Percentiles rank a stretch among this genome's conserved stretches.
phyloP scores from a whole-genome alignment of 2,888 invertebrate species.

The Formica aserva region DNA sequence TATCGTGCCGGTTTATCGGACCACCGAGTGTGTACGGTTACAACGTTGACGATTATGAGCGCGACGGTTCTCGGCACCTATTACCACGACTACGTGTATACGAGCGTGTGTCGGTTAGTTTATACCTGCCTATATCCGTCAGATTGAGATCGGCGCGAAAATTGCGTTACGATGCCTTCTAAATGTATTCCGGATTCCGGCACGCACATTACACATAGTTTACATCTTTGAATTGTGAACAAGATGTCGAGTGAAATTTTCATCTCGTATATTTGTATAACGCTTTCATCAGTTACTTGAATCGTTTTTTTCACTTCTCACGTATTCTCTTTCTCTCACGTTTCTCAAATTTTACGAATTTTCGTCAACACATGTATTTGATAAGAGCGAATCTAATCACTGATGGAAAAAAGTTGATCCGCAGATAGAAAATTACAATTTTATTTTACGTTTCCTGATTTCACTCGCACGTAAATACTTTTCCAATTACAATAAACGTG shows the following conservation, averaged over 20 bases:
- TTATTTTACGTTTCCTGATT: background rate
- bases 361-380: background rate
- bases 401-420: background rate
- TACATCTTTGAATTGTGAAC: background rate
- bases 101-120: constrained; percentile 18
- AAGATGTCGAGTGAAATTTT: background rate
- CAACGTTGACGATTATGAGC: constrained; percentile 42
- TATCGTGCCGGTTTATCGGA: constrained; percentile 21
- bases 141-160: background rate
- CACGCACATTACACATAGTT: background rate
- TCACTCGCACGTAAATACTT: background rate
- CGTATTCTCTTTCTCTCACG: background rate
- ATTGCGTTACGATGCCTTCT: background rate
- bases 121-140: constrained; percentile 19
- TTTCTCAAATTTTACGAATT: background rate
- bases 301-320: background rate
- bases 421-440: constrained; percentile 22
- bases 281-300: background rate
- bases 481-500: background rate
- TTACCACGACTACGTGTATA: background rate
- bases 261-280: background rate
- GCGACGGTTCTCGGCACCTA: background rate
- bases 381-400: background rate
- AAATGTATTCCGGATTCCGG: background rate
- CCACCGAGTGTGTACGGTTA: constrained; percentile 24